Evolutionary conservation across 2,888 invertebrate species (phyloP).

Genomic region (Tetropium fuscum): DNA sequence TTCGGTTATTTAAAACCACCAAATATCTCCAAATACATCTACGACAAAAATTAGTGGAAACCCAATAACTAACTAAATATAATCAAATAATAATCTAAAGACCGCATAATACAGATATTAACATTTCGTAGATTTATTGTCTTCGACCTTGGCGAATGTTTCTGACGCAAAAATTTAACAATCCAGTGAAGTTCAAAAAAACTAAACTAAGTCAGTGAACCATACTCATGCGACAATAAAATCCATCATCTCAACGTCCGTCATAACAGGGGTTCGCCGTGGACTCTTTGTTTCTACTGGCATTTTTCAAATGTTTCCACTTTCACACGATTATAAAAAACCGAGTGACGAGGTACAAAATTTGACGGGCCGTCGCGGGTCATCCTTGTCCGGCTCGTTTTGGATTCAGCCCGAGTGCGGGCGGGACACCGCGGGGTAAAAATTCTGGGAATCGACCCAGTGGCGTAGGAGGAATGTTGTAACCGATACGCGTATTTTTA

Average conservation of each 20-base stretch:
- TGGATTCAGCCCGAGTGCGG: conserved; percentile 58
- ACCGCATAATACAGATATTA: too few species aligned
- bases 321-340: conserved; percentile 49
- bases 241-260: conserved; percentile 27
- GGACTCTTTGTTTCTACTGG: conserved; percentile 39
- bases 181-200: too few species aligned
- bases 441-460: conserved; percentile 46
- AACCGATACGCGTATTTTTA: too few species aligned
- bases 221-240: conserved; percentile 32
- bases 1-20: too few species aligned
- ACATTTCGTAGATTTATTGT: too few species aligned
- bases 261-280: conserved; percentile 18
- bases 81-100: too few species aligned
- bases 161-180: too few species aligned
- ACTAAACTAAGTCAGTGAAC: too few species aligned
- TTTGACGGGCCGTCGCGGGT: conserved; percentile 43
- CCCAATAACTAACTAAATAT: too few species aligned
- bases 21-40: too few species aligned
- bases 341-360: conserved; percentile 40
- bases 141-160: too few species aligned
- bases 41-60: too few species aligned
- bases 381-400: conserved; percentile 52
- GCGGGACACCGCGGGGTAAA: conserved; percentile 51
- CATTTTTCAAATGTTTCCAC: conserved; percentile 44
- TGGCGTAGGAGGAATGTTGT: conserved; percentile 39